Base-by-base conservation (phyloP, 2,113 vertebrate genomes). In the Esox niger region DNA sequence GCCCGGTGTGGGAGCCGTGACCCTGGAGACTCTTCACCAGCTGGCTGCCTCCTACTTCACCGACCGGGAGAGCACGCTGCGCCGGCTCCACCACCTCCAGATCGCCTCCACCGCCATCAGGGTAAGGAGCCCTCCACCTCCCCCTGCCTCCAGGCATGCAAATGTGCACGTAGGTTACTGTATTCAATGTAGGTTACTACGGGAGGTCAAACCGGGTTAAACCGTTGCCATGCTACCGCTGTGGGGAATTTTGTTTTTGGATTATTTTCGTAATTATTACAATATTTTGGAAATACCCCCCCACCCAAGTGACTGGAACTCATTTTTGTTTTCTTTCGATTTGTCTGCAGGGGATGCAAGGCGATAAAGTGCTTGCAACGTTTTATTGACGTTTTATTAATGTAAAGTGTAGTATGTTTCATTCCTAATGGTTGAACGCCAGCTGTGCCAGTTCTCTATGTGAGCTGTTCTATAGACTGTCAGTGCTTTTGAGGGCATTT, bases 21-120 rank as follows among this genome's bases (percentile, higher is more conserved):
- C 87, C 66, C 89, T 93, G 57, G 92, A 93, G 78, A 84, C 83
- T 33, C 90, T 93, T 38, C 91, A 93, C 80, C 91, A 92, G 81
- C 84, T 93, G 79, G 91, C 92, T 2, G 91, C 92, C 13, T 93
- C 92, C 73, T 93, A 93, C 83, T 93, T 93, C 86, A 92, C 90
- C 1, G 91, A 93, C 87, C 85, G 92, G 66, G 91, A 93, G 82
- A 90, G 88, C 75, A 93, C 92, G 1, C 85, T 93, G 60, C 87
- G 91, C 52, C 79, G 82, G 66, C 88, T 93, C 25, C 92, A 93
- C 78, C 91, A 93, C 82, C 89, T 93, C 54, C 92, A 93, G 84
- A 93, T 93, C 2, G 90, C 92, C 60, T 91, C 91, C 38, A 85
- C 89, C 0, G 89, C 90, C 72, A 91, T 93, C 80, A 87, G 91